These are phyloP conservation scores for Cololabis saira DNA, from an alignment of 2,113 vertebrate genomes.

Conservation along the genomic window DNA sequence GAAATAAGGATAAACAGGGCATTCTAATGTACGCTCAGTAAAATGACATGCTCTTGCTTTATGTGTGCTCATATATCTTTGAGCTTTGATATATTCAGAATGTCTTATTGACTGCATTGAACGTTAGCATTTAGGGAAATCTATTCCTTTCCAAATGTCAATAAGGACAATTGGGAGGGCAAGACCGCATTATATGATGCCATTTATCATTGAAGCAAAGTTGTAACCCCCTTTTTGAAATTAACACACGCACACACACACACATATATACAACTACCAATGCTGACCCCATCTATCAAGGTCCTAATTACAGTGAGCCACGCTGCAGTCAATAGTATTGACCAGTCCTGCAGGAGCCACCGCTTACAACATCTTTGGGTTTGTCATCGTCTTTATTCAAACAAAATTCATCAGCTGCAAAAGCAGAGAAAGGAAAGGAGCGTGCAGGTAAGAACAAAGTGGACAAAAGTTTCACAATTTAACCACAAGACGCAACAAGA, in stretches of 20 bases:
- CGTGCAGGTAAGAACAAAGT: not conserved
- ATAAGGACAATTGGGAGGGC: conserved; percentile 33
- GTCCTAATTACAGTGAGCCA: conserved; percentile 46
- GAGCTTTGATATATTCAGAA: not conserved
- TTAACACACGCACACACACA: conserved; percentile 38
- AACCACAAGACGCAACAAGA: no score
- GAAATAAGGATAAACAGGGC: no score
- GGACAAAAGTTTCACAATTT: not conserved
- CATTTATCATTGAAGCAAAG: conserved; percentile 46
- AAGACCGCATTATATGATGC: conserved; percentile 27
- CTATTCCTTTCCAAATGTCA: conserved; percentile 1
- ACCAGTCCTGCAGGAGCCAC: conserved; percentile 25
- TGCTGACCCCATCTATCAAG: conserved; percentile 62
- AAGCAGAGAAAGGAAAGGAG: not conserved
- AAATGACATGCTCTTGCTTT: not conserved
- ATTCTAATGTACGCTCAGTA: no score
- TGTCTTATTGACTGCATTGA: not conserved
- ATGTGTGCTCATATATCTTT: not conserved
- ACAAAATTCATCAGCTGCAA: conserved; percentile 1
- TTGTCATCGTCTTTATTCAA: conserved; percentile 22
- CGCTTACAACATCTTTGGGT: conserved; percentile 15
- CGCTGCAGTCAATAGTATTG: conserved; percentile 55
- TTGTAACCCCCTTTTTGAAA: conserved; percentile 29
- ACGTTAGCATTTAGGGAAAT: not conserved
- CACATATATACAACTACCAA: conserved; percentile 14